Conservation (phyloP, 2,888 invertebrate species). For the Tipula lateralis region DNA sequence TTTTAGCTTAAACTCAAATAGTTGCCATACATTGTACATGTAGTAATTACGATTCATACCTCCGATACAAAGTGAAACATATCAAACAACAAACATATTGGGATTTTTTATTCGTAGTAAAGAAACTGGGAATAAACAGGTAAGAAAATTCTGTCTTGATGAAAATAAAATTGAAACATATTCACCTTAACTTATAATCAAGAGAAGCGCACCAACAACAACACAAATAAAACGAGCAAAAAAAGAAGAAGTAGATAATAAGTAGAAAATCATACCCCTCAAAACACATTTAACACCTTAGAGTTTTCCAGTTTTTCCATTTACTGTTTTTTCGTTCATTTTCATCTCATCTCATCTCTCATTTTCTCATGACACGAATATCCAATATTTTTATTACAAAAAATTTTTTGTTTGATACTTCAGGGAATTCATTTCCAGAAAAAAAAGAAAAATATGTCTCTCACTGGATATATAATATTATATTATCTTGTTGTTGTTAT, state of each 20-base stretch:
- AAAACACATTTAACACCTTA: slow-evolving; percentile 24
- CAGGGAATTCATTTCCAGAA: not conserved
- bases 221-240: not conserved
- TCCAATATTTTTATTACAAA: slow-evolving; percentile 27
- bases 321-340: slow-evolving; percentile 26
- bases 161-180: slow-evolving; percentile 19
- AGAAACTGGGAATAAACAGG: not conserved
- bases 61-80: not conserved
- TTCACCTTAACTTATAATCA: slow-evolving; percentile 24
- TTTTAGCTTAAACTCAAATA: no score
- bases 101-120: not conserved
- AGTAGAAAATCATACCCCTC: slow-evolving; percentile 24
- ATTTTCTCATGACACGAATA: slow-evolving; percentile 29
- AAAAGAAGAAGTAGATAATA: not conserved
- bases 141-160: slow-evolving; percentile 11
- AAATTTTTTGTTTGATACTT: not conserved
- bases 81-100: not conserved
- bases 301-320: slow-evolving; percentile 11
- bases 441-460: slow-evolving; percentile 26
- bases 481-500: slow-evolving; percentile 28
- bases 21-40: not conserved
- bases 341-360: slow-evolving; percentile 25
- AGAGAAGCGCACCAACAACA: not conserved
- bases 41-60: not conserved
- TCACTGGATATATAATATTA: slow-evolving; percentile 27